A percentile compares a stretch with the other conserved stretches of the same genome.
These are phyloP conservation scores for Catharus fuscescens DNA, from an alignment of 2,113 vertebrate genomes.

Conservation along the genomic window DNA sequence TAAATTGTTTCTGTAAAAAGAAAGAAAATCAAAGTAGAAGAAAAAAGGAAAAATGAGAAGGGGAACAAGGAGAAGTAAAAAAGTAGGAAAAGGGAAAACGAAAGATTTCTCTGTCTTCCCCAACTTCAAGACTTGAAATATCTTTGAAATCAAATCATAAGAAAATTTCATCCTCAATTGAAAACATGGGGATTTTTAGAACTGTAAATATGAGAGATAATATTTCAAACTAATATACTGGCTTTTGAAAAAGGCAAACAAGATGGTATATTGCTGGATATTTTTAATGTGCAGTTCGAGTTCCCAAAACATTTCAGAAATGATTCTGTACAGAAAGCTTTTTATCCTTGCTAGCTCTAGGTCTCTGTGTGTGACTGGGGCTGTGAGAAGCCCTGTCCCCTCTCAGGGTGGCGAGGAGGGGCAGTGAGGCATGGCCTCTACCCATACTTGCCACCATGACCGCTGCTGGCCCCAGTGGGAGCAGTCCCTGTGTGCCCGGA, in stretches of 20 bases:
- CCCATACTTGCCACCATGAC: accelerated
- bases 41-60: neutral
- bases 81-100: neutral
- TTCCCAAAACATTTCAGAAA: neutral
- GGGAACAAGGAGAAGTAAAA: accelerated
- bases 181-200: neutral
- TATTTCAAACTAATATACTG: neutral
- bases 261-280: neutral
- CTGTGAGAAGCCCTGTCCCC: neutral
- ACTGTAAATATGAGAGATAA: neutral
- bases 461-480: accelerated
- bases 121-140: neutral
- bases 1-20: neutral
- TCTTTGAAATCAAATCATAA: neutral
- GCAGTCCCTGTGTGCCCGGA: accelerated
- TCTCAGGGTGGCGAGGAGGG: accelerated
- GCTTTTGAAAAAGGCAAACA: neutral
- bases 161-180: neutral
- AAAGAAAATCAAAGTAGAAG: neutral
- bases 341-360: accelerated
- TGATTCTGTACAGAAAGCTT: neutral
- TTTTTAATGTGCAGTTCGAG: neutral
- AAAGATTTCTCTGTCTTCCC: neutral
- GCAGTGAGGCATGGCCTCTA: accelerated
- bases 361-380: neutral